Evolutionary conservation across 2,113 vertebrate species (phyloP), one percentile per base, ranked within the genome.

Genomic region (Sceloporus tristichus): DNA sequence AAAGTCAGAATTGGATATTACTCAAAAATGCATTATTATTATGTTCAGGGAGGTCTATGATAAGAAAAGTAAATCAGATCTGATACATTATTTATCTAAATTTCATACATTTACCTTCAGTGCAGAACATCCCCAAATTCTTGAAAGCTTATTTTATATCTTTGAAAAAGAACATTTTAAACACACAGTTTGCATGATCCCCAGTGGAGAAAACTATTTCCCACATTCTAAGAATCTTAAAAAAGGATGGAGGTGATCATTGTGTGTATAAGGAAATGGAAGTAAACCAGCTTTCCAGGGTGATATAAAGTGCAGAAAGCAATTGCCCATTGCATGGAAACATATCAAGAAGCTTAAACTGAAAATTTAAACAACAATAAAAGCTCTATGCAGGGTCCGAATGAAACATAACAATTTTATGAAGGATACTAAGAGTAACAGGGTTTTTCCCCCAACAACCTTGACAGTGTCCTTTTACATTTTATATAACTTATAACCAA

Each of bases 381-480:
- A 79, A 85, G 88, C 88, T 86, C 84, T 87, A 91, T 81, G 83
- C 81, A 89, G 82, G 74, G 79, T 90, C 75, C 19, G 86, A 85
- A 38, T 91, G 76, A 89, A 88, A 80, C 4, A 25, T 40, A 53
- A 21, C 42, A 82, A 73, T 65, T 16, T 90, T 78, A 91, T 85
- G 11, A 78, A 84, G 0, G 10, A 93, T 87, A 90, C 89, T 93
- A 90, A 83, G 92, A 91, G 84, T 92, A 92, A 88, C 38, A 84
- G 86, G 65, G 59, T 74, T 79, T 34, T 79, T 34, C 83, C 29
- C 83, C 29, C 85, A 92, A 91, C 85, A 94, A 95, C 91, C 95
- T 96, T 95, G 93, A 92, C 91, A 94, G 85, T 89, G 84, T 95
- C 95, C 93, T 95, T 96, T 95, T 94, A 95, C 93, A 85, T 95